phyloP scores from a whole-genome alignment of 2,888 invertebrate species.

The Eulithis prunata region DNA sequence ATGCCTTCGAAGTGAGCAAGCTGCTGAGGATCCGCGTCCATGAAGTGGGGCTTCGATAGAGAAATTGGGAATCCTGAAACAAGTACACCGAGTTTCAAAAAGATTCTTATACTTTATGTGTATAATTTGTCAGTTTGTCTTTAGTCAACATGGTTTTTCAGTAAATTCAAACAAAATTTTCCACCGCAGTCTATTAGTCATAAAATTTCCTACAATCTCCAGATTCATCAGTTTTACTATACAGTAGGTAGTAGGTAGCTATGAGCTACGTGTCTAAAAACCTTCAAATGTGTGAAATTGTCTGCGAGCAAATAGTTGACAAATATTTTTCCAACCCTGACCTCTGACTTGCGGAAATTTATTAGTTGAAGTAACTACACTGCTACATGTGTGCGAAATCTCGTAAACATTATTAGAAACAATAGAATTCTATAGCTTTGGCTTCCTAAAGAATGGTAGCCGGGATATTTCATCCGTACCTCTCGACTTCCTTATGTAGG shows the following conservation, averaged over 20 bases:
- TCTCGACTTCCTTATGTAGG: neutral
- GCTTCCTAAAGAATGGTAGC: no score
- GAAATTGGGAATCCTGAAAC: constrained; percentile 88
- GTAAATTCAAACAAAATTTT: neutral
- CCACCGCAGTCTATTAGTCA: neutral
- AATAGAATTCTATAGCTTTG: no score
- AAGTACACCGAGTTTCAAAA: neutral
- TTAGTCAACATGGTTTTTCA: neutral
- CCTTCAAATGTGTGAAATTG: constrained; percentile 31
- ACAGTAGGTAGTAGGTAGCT: constrained; percentile 3
- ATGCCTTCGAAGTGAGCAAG: constrained; percentile 85
- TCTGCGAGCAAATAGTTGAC: constrained; percentile 11
- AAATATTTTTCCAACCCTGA: constrained; percentile 25
- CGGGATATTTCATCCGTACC: neutral
- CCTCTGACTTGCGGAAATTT: constrained; percentile 18
- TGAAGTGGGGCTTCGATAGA: constrained; percentile 86
- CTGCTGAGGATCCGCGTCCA: constrained; percentile 86
- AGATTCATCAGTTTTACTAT: neutral
- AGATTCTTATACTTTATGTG: no score
- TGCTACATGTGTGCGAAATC: no score
- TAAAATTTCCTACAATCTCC: neutral
- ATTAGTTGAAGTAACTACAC: neutral
- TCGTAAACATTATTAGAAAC: no score
- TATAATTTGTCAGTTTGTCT: no score
- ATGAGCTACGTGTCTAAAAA: constrained; percentile 8